A percentile compares a stretch with the other conserved stretches of the same genome.
Evolutionary conservation across 2,888 invertebrate species (phyloP).

Genomic region (Craniophora ligustri): DNA sequence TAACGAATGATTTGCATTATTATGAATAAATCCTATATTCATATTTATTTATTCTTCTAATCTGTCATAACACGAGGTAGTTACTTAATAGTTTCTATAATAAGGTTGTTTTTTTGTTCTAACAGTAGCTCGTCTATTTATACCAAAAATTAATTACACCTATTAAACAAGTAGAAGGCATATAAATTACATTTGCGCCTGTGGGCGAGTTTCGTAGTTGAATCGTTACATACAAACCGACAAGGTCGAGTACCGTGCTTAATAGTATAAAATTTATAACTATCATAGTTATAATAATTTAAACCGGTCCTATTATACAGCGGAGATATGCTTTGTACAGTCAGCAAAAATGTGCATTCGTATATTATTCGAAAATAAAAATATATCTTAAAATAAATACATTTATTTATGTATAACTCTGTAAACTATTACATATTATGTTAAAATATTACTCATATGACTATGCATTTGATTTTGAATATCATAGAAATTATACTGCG

Average conservation of each 20-base stretch:
- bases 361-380: slow-evolving; percentile 1
- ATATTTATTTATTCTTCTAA: too few relatives aligned
- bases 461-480: too few relatives aligned
- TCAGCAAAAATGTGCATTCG: slow-evolving; percentile 20
- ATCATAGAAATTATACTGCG: too few relatives aligned
- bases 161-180: slow-evolving; percentile 51
- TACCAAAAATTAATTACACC: slow-evolving; percentile 38
- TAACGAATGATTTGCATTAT: too few relatives aligned
- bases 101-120: background rate
- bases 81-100: too few relatives aligned
- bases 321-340: slow-evolving; percentile 43
- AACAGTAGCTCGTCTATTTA: slow-evolving; percentile 30
- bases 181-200: slow-evolving; percentile 65
- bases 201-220: slow-evolving; percentile 63
- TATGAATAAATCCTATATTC: too few relatives aligned
- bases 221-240: slow-evolving; percentile 57
- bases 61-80: too few relatives aligned
- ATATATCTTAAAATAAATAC: background rate
- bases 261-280: slow-evolving; percentile 73
- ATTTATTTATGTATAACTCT: background rate
- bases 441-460: too few relatives aligned
- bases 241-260: slow-evolving; percentile 71
- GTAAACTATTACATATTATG: background rate
- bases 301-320: slow-evolving; percentile 58
- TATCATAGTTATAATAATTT: slow-evolving; percentile 73